Evolutionary conservation across 2,113 vertebrate genomes (phyloP), one percentile per base, ranked within the genome.

Genomic region (Bujurquina vittata): DNA sequence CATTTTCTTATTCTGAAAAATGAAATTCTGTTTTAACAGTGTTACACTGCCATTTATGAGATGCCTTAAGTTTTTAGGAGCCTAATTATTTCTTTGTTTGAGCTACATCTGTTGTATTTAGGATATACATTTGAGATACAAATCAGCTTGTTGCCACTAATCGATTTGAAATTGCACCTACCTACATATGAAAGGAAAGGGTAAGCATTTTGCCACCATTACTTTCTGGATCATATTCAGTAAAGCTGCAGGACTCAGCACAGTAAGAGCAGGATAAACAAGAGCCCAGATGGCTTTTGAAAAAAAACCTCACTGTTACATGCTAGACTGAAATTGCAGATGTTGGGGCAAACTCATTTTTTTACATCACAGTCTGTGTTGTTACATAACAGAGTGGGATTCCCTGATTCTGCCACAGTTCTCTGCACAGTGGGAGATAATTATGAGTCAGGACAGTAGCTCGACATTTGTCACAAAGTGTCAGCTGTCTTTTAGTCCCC

Each of bases 361-460:
- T 81, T 78, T 58, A 29, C 61, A 84, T 84, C 40, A 83, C n/a
- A 78, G 85, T 80, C 77, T 83, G 84, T 2, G 23, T 87, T 90
- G 46, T 72, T 33, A 77, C 81, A 90, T 88, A 87, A 90, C 46
- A 31, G 63, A 63, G 54, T 31, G 84, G 84, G 84, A 88, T 77
- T 90, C 80, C 84, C 88, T 80, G 57, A 83, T 35, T 20, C 29
- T 59, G 31, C 29, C 33, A 65, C 23, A 26, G 10, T 40, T 40
- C 84, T 31, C 67, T 54, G 46, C 26, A 72, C 23, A 52, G 65
- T 72, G 52, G 43, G 72, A 59, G 52, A 22, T 17, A 17, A 3
- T 62, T 67, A 22, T 79, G 23, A 57, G 10, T 37, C 56, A 57
- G 26, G 23, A 37, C 74, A 57, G 77, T 7, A 52, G 35, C 52